Evolutionary conservation across 2,113 vertebrate genomes (phyloP).

Genomic region (Cynoglossus semilaevis): DNA sequence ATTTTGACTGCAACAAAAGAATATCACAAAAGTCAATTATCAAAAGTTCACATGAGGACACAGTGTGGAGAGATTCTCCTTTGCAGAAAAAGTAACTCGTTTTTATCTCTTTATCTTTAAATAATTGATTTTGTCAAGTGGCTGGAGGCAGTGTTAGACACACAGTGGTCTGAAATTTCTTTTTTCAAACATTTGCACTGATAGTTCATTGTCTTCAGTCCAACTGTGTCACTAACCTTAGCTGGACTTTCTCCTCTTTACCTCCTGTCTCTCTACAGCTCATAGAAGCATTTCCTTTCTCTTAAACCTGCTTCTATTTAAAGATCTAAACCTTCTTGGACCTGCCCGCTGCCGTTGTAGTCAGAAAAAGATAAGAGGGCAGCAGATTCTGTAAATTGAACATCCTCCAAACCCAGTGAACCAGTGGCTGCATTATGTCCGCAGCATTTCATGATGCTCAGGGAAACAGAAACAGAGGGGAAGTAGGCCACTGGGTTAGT

Average conservation of each 20-base stretch:
- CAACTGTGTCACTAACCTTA: neutral
- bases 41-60: neutral
- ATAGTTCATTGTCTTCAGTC: neutral
- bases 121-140: neutral
- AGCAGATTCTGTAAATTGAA: constrained; percentile 30
- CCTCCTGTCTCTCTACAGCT: constrained; percentile 12
- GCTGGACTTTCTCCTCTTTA: neutral
- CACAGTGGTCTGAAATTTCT: neutral
- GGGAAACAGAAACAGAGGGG: constrained; percentile 25
- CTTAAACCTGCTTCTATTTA: constrained; percentile 46
- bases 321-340: constrained; percentile 32
- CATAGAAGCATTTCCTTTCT: constrained; percentile 20
- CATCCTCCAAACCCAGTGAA: constrained; percentile 39
- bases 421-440: constrained; percentile 1
- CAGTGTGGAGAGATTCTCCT: neutral
- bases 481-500: constrained; percentile 55
- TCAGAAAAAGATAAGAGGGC: constrained; percentile 17
- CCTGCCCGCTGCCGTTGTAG: constrained; percentile 27
- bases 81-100: too few species aligned
- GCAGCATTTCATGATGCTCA: constrained; percentile 21
- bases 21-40: too few species aligned
- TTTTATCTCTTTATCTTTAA: neutral
- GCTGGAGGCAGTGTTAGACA: neutral
- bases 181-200: neutral
- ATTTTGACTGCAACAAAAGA: too few species aligned